Evolutionary conservation across 2,113 vertebrate species (phyloP), one percentile per base, ranked within the genome.

Genomic region (Corythornis cristatus): DNA sequence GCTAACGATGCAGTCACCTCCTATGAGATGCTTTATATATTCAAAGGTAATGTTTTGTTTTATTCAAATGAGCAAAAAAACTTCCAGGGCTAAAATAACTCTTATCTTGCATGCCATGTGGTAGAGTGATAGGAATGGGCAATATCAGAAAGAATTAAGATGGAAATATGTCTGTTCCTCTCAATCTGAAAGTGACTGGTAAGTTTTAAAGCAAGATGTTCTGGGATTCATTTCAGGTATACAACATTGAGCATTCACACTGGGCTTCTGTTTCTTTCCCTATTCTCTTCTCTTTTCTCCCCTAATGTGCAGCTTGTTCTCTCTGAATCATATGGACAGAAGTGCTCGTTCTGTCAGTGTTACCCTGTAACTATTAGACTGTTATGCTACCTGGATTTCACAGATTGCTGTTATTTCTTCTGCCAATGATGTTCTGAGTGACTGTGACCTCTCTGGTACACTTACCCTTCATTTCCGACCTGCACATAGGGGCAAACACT

Each of bases 321-420:
- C 88, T 73, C 70, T 87, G 19, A 89, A 78, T 93, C 61, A 70
- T 79, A n/a, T 31, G 64, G 91, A 61, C 90, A 94, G 91, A 91
- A 86, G 64, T 89, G 31, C 66, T 83, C 16, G 3, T 86, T 91
- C 70, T 79, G 57, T 89, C 79, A 56, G 37, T 76, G 92, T 86
- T 75, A 57, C 29, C 65, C 88, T 94, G 76, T 89, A 91, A 83
- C 86, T 90, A 91, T 56, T 68, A 96, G 93, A 96, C 88, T 93
- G 92, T 96, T 95, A 95, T 72, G 73, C 82, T 91, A 91, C 75
- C 64, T 80, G 84, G 80, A 86, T 94, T 95, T 96, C 83, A 78
- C 40, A 87, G 64, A 64, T 89, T 84, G 86, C 42, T 83, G 86
- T 88, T 83, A 46, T 88, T 94, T 95, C 64, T 67, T 87, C 50